Conservation (phyloP, 1,140 invertebrate genomes). For the Andricus grossulariae region DNA sequence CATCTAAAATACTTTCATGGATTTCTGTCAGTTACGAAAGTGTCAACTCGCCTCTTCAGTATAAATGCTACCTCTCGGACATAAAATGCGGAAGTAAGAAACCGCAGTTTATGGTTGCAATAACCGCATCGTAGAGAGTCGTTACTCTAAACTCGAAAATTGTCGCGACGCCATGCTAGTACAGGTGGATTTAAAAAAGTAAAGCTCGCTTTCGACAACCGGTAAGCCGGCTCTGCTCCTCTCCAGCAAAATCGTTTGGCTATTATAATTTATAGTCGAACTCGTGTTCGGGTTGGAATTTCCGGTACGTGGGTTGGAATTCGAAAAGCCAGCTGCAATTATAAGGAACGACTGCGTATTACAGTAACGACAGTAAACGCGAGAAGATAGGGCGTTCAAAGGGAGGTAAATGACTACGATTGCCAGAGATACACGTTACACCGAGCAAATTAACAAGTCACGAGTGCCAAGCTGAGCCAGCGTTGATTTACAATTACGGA, state of each 20-base stretch:
- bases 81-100: slow-evolving; percentile 5
- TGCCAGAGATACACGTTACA: slow-evolving; percentile 7
- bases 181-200: not conserved
- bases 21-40: not conserved
- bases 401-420: slow-evolving; percentile 1
- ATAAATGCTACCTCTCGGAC: not conserved
- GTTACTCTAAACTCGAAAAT: slow-evolving; percentile 2
- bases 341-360: slow-evolving; percentile 4
- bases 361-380: not conserved
- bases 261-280: slow-evolving; percentile 5
- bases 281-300: not conserved
- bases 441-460: not conserved
- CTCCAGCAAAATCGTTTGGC: not conserved
- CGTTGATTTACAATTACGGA: slow-evolving; percentile 12
- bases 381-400: not conserved
- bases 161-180: not conserved
- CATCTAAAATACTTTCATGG: not conserved
- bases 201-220: not conserved
- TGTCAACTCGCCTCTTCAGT: not conserved
- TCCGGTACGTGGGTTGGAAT: not conserved
- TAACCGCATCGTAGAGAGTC: slow-evolving; percentile 5
- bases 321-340: slow-evolving; percentile 6
- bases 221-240: too few relatives aligned
- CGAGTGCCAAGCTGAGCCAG: not conserved
- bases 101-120: slow-evolving; percentile 2